Evolutionary conservation across 2,888 invertebrate genomes (phyloP).

Genomic region (Metallyticus violacea): DNA sequence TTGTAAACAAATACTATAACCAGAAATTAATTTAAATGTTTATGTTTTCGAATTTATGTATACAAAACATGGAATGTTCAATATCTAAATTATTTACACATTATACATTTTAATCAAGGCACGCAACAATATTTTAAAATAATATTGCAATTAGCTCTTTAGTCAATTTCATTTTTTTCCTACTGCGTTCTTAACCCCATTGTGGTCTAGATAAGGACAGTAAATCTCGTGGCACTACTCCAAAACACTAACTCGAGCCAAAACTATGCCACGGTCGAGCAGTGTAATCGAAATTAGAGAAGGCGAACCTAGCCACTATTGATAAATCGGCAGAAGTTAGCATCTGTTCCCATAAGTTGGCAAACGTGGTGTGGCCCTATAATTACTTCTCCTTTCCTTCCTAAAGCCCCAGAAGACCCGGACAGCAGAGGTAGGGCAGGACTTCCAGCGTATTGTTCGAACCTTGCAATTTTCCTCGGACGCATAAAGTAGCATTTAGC

Average conservation of each 20-base stretch:
- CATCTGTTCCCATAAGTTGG: not conserved
- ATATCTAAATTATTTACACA: no score
- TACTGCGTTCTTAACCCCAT: no score
- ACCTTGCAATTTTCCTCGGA: not conserved
- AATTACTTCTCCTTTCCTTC: not conserved
- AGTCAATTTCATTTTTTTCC: not conserved
- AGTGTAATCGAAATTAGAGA: not conserved
- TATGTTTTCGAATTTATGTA: no score
- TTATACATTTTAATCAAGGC: no score
- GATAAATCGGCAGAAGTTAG: not conserved
- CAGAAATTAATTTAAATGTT: no score
- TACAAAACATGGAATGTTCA: no score
- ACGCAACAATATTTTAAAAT: not conserved
- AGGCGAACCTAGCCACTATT: not conserved
- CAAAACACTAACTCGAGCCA: not conserved
- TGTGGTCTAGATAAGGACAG: not conserved
- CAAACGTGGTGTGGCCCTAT: not conserved
- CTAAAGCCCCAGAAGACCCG: not conserved
- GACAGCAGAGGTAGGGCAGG: not conserved
- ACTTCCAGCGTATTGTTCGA: constrained; percentile 1
- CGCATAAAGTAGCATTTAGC: constrained; percentile 14
- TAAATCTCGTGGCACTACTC: not conserved
- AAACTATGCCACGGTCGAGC: not conserved
- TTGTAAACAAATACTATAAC: no score
- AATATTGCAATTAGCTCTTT: not conserved